Evolutionary conservation across 1,140 invertebrate genomes (phyloP).

Genomic region (Rhizoglyphus robini): DNA sequence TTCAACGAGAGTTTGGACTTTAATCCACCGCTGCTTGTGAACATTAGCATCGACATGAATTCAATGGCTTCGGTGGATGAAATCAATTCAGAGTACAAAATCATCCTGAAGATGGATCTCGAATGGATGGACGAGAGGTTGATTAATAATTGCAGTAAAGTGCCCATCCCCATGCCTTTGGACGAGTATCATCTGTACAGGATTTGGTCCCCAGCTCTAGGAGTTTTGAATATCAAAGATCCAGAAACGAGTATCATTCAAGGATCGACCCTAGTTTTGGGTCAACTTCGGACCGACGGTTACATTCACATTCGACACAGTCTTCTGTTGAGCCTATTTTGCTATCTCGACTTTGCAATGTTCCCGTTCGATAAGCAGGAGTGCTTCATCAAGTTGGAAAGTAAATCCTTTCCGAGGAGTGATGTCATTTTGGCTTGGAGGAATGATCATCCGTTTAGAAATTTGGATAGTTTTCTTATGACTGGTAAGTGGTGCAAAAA

Average conservation of each 20-base stretch:
- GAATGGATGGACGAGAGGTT: slow-evolving; percentile 13
- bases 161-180: neutral
- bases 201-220: slow-evolving; percentile 11
- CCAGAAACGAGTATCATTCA: neutral
- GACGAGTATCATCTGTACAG: neutral
- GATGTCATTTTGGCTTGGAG: neutral
- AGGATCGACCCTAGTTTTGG: neutral
- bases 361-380: slow-evolving; percentile 12
- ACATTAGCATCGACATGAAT: slow-evolving; percentile 11
- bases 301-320: slow-evolving; percentile 11
- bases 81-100: slow-evolving; percentile 9
- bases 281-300: slow-evolving; percentile 2
- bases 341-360: neutral
- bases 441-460: slow-evolving; percentile 10
- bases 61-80: slow-evolving; percentile 11
- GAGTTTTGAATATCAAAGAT: slow-evolving; percentile 11
- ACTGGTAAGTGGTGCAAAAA: no score
- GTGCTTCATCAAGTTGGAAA: slow-evolving; percentile 6
- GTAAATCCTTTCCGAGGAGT: neutral
- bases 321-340: slow-evolving; percentile 7
- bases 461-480: slow-evolving; percentile 15
- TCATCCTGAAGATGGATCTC: neutral
- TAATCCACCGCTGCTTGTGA: neutral
- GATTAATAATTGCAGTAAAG: neutral
- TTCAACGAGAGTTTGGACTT: neutral